phyloP scores from a whole-genome alignment of 64 coral and sea anemone species.

The Montipora cactus region DNA sequence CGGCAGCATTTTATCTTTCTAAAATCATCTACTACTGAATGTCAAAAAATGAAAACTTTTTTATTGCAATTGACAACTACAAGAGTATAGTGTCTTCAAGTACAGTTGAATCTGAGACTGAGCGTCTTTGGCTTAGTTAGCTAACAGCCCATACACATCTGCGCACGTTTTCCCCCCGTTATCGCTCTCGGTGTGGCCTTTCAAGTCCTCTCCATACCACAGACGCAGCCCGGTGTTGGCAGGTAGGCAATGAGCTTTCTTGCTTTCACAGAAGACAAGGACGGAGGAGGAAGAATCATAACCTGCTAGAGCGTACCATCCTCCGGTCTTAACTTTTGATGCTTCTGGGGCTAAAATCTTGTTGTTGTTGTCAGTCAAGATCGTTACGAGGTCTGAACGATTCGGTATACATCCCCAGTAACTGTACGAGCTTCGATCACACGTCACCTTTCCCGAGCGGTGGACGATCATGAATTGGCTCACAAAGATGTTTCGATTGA shows the following conservation, averaged over 20 bases:
- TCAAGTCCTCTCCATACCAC: slow-evolving; percentile 41
- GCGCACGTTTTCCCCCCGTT: not conserved
- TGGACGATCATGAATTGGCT: too few relatives aligned
- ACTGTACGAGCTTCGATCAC: not conserved
- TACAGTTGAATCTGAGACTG: too few relatives aligned
- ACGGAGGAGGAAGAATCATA: not conserved
- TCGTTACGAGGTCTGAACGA: not conserved
- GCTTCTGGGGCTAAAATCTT: not conserved
- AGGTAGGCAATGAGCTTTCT: not conserved
- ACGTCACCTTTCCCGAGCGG: not conserved
- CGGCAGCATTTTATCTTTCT: too few relatives aligned
- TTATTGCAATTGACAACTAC: too few relatives aligned
- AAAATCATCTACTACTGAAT: too few relatives aligned
- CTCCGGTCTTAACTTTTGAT: not conserved
- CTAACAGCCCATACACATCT: too few relatives aligned
- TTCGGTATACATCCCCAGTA: not conserved
- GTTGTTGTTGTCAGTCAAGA: slow-evolving; percentile 7
- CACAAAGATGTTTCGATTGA: too few relatives aligned
- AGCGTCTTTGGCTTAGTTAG: too few relatives aligned
- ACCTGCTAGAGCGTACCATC: not conserved
- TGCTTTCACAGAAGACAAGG: not conserved
- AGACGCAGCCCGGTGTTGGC: not conserved
- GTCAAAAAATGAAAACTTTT: too few relatives aligned
- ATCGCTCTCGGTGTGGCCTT: not conserved
- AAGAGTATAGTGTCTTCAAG: not conserved